Base-by-base conservation (phyloP, 2,113 vertebrate genomes). In the Ifrita kowaldi region DNA sequence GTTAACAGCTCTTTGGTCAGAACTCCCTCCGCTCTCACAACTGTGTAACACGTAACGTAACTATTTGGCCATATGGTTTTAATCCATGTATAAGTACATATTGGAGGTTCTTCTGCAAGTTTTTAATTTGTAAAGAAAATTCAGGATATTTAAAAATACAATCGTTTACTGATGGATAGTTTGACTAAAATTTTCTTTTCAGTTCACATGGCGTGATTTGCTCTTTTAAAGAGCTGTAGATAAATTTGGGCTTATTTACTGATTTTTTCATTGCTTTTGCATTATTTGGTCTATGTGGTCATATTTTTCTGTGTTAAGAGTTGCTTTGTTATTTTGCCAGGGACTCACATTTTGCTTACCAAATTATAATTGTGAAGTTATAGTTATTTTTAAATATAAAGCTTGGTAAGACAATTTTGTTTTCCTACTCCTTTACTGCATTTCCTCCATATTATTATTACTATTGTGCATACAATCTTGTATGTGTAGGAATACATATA, bases 1-100 rank as follows among this genome's bases (percentile, higher is more conserved):
- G 33, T 79, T 95, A 92, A 63, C 20, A 71, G 74, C 63, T 88
- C n/a, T 81, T 90, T 68, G 42, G 64, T 50, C 62, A 88, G 71
- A 90, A 71, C 28, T 67, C 33, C 28, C n/a, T 85, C 82, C 13
- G 13, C 8, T 90, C 39, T 14, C 42, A 74, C 55, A 62, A 53
- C 39, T 59, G 24, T 76, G 44, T 39, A 50, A 44, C 9, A 28
- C 0, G 6, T 8, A 6, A 41, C 77, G 28, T 67, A 53, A 39
- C 33, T 56, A 8, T 30, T 42, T 84, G 41, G 14, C 33, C 42
- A 18, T 32, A 89, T 69, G 26, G 8, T 76, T 93, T 84, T 26
- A 73, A n/a, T 64, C 21, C 14, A 2, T 2, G 0, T 39, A 2
- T 26, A 85, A 46, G 16, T 22, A 46, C 7, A 7, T 26, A 20